These are phyloP conservation scores for Bubo bubo DNA, from an alignment of 2,113 vertebrate genomes.

Conservation along the genomic window DNA sequence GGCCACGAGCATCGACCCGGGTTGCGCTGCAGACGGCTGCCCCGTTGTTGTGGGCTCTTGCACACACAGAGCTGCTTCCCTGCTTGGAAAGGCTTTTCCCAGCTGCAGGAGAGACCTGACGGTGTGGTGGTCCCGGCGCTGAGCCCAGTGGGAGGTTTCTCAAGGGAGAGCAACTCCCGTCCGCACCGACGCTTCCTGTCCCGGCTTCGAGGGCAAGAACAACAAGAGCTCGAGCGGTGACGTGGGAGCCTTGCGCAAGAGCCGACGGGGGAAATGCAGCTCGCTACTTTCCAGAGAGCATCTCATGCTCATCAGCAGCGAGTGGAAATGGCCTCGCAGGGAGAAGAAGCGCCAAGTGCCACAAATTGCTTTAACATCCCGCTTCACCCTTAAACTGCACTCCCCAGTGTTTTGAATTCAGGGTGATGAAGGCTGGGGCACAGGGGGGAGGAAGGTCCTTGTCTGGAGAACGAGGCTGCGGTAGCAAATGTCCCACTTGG, in stretches of 20 bases:
- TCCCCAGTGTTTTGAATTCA: neutral
- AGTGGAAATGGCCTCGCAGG: neutral
- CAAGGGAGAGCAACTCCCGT: accelerated
- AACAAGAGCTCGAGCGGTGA: neutral
- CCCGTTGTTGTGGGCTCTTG: accelerated
- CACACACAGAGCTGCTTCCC: neutral
- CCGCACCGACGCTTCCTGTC: neutral
- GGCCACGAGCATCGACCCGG: accelerated
- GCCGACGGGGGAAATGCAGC: neutral
- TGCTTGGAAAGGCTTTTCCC: neutral
- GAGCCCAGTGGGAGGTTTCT: neutral
- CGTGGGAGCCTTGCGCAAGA: neutral
- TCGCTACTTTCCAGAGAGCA: neutral
- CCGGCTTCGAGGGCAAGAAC: neutral
- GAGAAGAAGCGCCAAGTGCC: neutral
- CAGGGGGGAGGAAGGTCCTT: neutral
- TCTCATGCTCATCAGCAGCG: accelerated
- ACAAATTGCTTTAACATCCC: neutral
- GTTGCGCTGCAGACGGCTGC: accelerated
- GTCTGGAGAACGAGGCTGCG: neutral
- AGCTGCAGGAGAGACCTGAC: accelerated
- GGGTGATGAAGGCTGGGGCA: neutral
- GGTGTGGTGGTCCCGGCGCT: accelerated
- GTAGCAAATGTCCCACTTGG: neutral
- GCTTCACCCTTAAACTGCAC: neutral